Conservation (phyloP, 2,888 invertebrate species). For the Flexamia atlantica region DNA sequence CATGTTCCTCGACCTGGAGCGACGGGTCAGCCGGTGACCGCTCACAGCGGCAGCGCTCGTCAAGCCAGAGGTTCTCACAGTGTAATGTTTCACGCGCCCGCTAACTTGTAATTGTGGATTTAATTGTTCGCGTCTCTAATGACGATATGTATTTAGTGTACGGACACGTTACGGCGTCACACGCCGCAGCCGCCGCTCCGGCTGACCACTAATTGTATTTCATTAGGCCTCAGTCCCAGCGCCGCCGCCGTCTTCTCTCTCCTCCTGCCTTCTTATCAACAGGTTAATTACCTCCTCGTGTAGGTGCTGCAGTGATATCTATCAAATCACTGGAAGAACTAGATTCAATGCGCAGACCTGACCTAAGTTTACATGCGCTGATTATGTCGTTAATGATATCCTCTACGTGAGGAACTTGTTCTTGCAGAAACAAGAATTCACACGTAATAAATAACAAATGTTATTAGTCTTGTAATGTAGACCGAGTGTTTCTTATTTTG, state of each 20-base stretch:
- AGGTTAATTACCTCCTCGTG: not conserved
- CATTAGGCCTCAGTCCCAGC: slow-evolving; percentile 20
- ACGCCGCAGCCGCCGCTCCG: slow-evolving; percentile 2
- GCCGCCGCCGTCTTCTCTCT: not conserved
- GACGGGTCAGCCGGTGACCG: too few species aligned
- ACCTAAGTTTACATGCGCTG: too few species aligned
- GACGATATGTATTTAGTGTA: slow-evolving; percentile 52
- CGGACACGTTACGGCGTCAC: slow-evolving; percentile 38
- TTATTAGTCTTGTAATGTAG: too few species aligned
- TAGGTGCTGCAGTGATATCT: not conserved
- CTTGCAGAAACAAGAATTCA: too few species aligned
- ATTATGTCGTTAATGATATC: too few species aligned
- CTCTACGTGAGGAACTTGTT: too few species aligned
- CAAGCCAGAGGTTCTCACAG: slow-evolving; percentile 3
- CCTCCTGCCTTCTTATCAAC: slow-evolving; percentile 5
- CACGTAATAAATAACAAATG: too few species aligned
- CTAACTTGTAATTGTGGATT: slow-evolving; percentile 41
- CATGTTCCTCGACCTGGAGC: too few species aligned
- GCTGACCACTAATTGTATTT: slow-evolving; percentile 54
- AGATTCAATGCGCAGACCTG: too few species aligned
- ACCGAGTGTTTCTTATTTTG: too few species aligned
- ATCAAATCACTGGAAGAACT: not conserved
- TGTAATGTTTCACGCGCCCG: slow-evolving; percentile 44
- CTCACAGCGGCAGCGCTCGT: too few species aligned
- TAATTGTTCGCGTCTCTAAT: slow-evolving; percentile 53